These are phyloP conservation scores for Buteo buteo DNA, from an alignment of 2,113 vertebrate species.

Conservation along the genomic window DNA sequence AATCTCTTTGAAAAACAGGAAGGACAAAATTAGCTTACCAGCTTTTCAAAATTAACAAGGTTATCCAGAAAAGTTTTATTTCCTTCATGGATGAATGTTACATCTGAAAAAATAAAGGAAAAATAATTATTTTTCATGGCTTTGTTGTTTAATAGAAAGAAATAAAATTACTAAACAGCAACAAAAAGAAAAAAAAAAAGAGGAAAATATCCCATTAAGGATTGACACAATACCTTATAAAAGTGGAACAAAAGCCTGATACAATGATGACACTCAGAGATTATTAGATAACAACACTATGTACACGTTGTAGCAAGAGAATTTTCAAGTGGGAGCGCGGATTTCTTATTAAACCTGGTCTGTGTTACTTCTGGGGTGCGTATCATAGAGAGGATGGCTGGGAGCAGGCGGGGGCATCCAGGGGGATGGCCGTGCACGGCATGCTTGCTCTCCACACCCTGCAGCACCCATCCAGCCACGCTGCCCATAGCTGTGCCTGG, in stretches of 20 bases:
- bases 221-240: not conserved
- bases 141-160: not conserved
- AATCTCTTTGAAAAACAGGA: not conserved
- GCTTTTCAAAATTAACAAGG: constrained; percentile 96
- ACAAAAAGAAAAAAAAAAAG: not conserved
- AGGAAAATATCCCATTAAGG: not conserved
- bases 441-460: not conserved
- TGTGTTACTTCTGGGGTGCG: not conserved
- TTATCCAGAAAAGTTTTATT: constrained; percentile 98
- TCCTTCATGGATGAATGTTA: constrained; percentile 97
- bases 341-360: not conserved
- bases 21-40: constrained; percentile 81
- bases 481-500: not conserved
- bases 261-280: not conserved
- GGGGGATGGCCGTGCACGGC: not conserved
- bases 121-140: not conserved
- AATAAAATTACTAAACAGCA: not conserved
- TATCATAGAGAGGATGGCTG: too few species aligned
- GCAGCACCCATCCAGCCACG: accelerated
- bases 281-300: not conserved
- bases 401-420: not conserved
- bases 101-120: constrained; percentile 75
- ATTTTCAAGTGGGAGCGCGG: not conserved
- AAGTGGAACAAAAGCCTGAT: not conserved
- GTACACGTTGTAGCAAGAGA: not conserved